Conservation (phyloP, 2,113 vertebrate species). For the Ceratotherium simum region DNA sequence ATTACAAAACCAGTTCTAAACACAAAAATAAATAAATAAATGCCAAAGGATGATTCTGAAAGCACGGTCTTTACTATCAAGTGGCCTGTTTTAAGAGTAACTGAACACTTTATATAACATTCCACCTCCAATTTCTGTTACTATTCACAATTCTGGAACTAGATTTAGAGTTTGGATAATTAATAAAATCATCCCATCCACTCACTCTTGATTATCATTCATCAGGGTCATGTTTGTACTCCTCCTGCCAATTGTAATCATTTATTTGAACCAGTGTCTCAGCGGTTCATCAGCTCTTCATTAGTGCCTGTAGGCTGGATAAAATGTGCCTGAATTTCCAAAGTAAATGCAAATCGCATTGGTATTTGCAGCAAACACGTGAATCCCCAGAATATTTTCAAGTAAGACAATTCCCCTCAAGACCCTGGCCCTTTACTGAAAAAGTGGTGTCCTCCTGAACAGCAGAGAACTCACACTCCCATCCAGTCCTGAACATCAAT, state of each 20-base stretch:
- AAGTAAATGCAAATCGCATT: constrained; percentile 56
- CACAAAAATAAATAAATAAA: background rate
- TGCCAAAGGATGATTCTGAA: background rate
- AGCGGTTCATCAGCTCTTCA: constrained; percentile 67
- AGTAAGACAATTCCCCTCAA: background rate
- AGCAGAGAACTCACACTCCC: background rate
- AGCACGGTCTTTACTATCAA: background rate
- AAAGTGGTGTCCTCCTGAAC: background rate
- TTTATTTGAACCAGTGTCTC: constrained; percentile 68
- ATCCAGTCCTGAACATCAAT: background rate
- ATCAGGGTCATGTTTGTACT: constrained; percentile 63
- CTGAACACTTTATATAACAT: background rate
- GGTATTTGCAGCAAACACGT: background rate
- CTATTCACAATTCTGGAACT: constrained; percentile 37
- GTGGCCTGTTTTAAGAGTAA: background rate
- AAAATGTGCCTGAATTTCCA: constrained; percentile 65
- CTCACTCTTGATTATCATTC: constrained; percentile 61
- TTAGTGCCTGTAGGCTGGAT: constrained; percentile 48
- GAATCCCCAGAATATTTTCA: constrained; percentile 13
- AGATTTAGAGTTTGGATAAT: constrained; percentile 43
- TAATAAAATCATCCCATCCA: constrained; percentile 67
- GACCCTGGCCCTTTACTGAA: background rate
- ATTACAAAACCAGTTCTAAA: background rate
- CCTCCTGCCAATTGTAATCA: constrained; percentile 64
- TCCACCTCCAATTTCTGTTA: constrained; percentile 28